Evolutionary conservation across 2,113 vertebrate genomes (phyloP), one percentile per base, ranked within the genome.

Genomic region (Cyphomyrus plagiostoma): DNA sequence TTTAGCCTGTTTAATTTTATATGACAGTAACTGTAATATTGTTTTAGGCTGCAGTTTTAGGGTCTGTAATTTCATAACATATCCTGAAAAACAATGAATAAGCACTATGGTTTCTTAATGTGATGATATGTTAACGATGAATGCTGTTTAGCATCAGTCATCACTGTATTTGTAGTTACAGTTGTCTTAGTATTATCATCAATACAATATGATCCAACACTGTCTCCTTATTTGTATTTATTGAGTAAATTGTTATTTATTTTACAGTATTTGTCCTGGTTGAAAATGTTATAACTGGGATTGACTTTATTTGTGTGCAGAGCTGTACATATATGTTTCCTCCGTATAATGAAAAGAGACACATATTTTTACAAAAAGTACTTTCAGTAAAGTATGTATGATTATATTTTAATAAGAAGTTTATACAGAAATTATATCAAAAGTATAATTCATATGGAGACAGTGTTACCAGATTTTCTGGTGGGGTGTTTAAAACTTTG

Each of bases 1-100:
- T 50, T 89, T 89, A 46, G 52, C 21, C 80, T 89, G 52, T 89
- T 89, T 23, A 53, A 84, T 89, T 53, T 89, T 85, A 89, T 89
- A 89, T 85, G 50, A 87, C 50, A 87, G 23, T 87, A 53, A 42
- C 17, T 26, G 23, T 56, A n/a, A 30, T 35, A 19, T 87, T 52
- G 39, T 89, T 77, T 83, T 56, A 77, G 48, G 35, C 39, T 23
- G 42, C 23, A 45, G 89, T 89, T 84, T 84, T 89, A 84, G 21
- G 42, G 49, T 89, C 53, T 89, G 21, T 85, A 84, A 58, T 84
- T 85, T 89, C 89, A 89, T 89, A 85, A 89, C 80, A 84, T 58
- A 89, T 42, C 52, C 52, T 46, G 23, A 49, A 83, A 19, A 56
- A 85, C 15, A 83, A 53, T 82, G 1, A 26, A 85, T 89, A 89